Conservation (phyloP, 1,140 invertebrate species). For the Bombus waltoni region DNA sequence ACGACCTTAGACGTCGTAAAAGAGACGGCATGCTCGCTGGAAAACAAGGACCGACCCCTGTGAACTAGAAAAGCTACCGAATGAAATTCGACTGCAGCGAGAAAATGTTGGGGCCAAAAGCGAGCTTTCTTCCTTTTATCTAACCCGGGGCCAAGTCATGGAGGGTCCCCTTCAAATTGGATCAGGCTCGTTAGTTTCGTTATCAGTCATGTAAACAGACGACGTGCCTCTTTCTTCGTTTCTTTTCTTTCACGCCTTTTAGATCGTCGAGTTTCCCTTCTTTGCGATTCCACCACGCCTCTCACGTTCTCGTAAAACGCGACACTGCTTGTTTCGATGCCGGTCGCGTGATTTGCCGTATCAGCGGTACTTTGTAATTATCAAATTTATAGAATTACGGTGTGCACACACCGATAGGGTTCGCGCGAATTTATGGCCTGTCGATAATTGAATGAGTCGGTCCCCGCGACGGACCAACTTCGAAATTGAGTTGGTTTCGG, state of each 20-base stretch:
- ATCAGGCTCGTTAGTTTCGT: constrained; percentile 46
- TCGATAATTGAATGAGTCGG: constrained; percentile 39
- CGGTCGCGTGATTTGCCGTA: constrained; percentile 6
- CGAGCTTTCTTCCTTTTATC: constrained; percentile 2
- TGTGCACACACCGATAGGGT: neutral
- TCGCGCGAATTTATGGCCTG: constrained; percentile 20
- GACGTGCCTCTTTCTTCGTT: neutral
- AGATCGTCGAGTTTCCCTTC: neutral
- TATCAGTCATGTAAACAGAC: constrained; percentile 35
- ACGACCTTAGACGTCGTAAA: constrained; percentile 70
- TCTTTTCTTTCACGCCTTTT: neutral
- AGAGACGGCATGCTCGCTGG: constrained; percentile 50
- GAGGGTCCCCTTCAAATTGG: constrained; percentile 24
- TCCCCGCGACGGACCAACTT: constrained; percentile 1
- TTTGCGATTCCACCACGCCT: neutral
- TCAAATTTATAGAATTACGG: constrained; percentile 11
- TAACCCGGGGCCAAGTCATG: neutral
- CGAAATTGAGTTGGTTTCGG: constrained; percentile 39
- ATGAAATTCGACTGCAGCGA: constrained; percentile 33
- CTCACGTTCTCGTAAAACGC: neutral
- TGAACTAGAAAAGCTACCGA: constrained; percentile 42
- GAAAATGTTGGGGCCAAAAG: neutral
- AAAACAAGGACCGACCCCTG: constrained; percentile 31
- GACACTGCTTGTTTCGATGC: neutral
- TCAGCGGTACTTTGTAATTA: constrained; percentile 29